Evolutionary conservation across 2,888 invertebrate species (phyloP), one percentile per base, ranked within the genome.

Genomic region (Spodoptera picta): DNA sequence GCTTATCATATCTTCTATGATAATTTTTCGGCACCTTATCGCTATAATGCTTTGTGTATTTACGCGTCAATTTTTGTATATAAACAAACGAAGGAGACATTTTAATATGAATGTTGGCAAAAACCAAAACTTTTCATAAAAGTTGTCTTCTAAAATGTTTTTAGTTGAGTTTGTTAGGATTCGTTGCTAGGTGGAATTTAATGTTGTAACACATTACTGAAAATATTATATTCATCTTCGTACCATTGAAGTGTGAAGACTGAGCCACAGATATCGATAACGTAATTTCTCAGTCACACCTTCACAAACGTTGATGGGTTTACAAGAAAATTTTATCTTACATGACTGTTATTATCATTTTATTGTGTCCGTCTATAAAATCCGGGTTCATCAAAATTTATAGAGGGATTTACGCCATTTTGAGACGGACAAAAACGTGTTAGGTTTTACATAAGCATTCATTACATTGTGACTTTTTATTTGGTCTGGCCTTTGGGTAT

Each of bases 311-410:
- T 58, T 49, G 52, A 60, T 52, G 31, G 51, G 42, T 55, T 53
- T 55, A 6, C 51, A 55, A 59, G 58, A 56, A 50, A 47, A 51
- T 54, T 63, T 60, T 68, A 55, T 65, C 47, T 41, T n/a, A 59
- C 47, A 68, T 58, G 43, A 48, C 54, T 59, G 7, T 24, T 54
- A 68, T 68, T 67, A 70, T 73, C 56, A 43, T 70, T 78, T 64
- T 73, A 73, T 73, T 66, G 64, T 56, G 45, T 55, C 49, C 49
- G 65, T 59, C 44, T 54, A 62, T 66, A 64, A 69, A 79, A 74
- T 79, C 72, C 60, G 68, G 59, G 58, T 66, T 72, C 56, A 78
- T 69, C 57, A 59, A 50, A 72, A 77, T 77, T 79, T 75, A 78
- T 72, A 56, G 65, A 44, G 44, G 51, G 65, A 74, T 69, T 79